A percentile compares a stretch with the other conserved stretches of the same genome.
Conservation (phyloP, 2,797 vertebrate genomes). For the Chrysocyon brachyurus region DNA sequence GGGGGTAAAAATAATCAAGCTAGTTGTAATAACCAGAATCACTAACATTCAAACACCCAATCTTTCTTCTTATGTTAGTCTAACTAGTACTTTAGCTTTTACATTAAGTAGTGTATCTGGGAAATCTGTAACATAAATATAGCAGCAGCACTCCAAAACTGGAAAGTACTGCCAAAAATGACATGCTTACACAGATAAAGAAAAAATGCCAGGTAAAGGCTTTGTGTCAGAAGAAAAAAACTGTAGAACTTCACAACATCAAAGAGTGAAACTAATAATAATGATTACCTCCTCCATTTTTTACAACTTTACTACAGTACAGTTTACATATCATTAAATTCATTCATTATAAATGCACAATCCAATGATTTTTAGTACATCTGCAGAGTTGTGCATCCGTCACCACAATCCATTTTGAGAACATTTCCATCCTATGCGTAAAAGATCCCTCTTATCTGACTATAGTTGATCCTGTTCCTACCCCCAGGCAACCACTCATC, state of each 20-base stretch:
- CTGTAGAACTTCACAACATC: not conserved
- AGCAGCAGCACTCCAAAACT: slow-evolving; percentile 1
- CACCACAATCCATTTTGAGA: slow-evolving; percentile 2
- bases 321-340: not conserved
- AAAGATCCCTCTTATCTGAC: not conserved
- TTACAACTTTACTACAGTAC: not conserved
- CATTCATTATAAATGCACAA: not conserved
- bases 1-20: not conserved
- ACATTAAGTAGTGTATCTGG: not conserved
- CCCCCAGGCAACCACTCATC: not conserved
- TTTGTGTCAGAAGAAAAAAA: slow-evolving; percentile 47
- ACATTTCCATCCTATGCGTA: not conserved
- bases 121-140: slow-evolving; percentile 39
- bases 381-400: not conserved
- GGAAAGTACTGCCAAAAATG: not conserved
- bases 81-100: slow-evolving; percentile 31
- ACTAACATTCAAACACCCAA: not conserved
- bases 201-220: slow-evolving; percentile 11
- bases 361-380: not conserved
- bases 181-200: not conserved
- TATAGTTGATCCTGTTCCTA: not conserved
- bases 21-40: not conserved
- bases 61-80: slow-evolving; percentile 6
- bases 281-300: not conserved
- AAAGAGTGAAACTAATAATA: slow-evolving; percentile 28